Conservation (phyloP, 2,888 invertebrate species). For the Pammene aurita region DNA sequence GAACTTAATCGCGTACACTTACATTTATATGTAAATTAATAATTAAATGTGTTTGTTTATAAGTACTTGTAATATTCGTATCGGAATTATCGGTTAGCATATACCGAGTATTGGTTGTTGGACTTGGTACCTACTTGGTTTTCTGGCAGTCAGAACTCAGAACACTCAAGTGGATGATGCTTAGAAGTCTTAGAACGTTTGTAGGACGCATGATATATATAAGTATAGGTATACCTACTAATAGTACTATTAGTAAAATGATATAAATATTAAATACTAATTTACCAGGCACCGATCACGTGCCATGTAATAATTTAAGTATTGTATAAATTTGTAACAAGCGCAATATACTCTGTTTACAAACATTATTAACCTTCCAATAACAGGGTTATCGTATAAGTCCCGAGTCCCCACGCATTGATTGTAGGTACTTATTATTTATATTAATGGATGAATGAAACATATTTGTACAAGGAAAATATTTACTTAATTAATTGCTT, state of each 20-base stretch:
- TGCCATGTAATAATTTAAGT: constrained; percentile 45
- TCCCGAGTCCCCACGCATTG: constrained; percentile 52
- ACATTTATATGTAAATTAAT: too few relatives aligned
- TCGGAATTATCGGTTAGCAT: too few relatives aligned
- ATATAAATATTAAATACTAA: not conserved
- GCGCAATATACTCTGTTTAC: constrained; percentile 61
- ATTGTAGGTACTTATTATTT: constrained; percentile 50
- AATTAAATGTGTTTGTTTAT: too few relatives aligned
- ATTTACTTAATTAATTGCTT: not conserved
- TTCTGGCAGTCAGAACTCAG: too few relatives aligned
- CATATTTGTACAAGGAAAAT: constrained; percentile 23
- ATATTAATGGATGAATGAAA: constrained; percentile 56
- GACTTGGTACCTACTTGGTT: too few relatives aligned
- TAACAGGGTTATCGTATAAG: constrained; percentile 66
- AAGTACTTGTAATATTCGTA: too few relatives aligned
- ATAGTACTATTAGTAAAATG: not conserved
- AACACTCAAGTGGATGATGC: too few relatives aligned
- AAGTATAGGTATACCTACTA: too few relatives aligned
- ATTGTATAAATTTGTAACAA: constrained; percentile 56
- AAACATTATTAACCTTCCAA: constrained; percentile 53
- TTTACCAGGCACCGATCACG: constrained; percentile 12
- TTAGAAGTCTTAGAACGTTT: too few relatives aligned
- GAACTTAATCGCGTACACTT: too few relatives aligned
- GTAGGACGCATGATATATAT: too few relatives aligned
- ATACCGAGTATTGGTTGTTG: too few relatives aligned